Base-by-base conservation (phyloP, 2,888 invertebrate genomes). In the Andrena trimmerana region DNA sequence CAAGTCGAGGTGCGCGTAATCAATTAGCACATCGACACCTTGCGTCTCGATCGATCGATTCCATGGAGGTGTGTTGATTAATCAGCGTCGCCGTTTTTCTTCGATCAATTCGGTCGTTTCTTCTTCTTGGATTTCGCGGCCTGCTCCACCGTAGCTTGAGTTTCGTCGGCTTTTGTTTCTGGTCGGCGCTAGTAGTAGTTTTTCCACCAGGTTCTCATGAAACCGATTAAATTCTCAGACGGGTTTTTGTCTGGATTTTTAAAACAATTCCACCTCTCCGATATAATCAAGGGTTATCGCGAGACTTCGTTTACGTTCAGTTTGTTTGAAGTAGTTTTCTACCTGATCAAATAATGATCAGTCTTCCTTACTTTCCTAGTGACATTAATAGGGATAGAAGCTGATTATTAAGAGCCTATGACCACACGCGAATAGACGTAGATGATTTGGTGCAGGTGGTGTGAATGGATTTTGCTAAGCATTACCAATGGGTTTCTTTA, bases 251-350 rank as follows among this genome's bases (percentile, higher is more conserved):
- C 63, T 75, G 87, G 69, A 89, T 90, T 87, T 87, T 72, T 27
- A 42, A 84, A 82, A 76, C 86, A 87, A 86, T 88, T 73, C 74
- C 65, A 70, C 78, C 66, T 86, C 78, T 69, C 69, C 83, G 77
- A 90, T 16, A 1, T 16, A 90, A 90, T 89, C 88, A 88, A 77
- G 83, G 89, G 87, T 86, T 89, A 65, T 57, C 69, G 57, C 20
- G 42, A 62, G 29, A 79, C 81, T 78, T 84, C 82, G 82, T 88
- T 88, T 77, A 84, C 66, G 60, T 77, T 57, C 70, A 76, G 50
- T 71, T 68, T 63, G 27, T 29, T 78, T 82, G 75, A 73, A 84
- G 75, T 63, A 72, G 66, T 69, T 73, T 74, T 74, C 82, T 57
- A 74, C 72, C 74, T 84, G 82, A 86, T 86, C 73, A 57, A 57